Base-by-base conservation (phyloP, 2,797 vertebrate genomes). In the Chelmon rostratus region DNA sequence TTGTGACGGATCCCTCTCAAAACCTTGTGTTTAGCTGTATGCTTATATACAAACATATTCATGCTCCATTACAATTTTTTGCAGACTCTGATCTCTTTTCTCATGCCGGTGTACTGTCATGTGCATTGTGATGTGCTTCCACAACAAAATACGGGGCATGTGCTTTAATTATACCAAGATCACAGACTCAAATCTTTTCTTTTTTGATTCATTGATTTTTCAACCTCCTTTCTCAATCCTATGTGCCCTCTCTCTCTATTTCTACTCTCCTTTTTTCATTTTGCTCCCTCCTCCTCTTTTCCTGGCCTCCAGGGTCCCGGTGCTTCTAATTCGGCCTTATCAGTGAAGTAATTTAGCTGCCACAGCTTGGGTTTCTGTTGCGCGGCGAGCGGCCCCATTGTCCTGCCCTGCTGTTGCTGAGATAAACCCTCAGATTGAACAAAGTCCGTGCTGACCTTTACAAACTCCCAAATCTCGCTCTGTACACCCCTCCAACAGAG, bases 401-500 rank as follows among this genome's bases (percentile, higher is more conserved):
- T 99, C 96, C 94, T 88, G 95, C 96, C 89, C 96, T 92, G 96
- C 96, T 95, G 96, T 96, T 94, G 97, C 96, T 90, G 94, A 98
- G 97, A 98, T 98, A 99, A 99, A 98, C 97, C 97, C 96, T 97
- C 95, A 94, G 96, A 97, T 96, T 95, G 97, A 98, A 98, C 98
- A 98, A 98, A 98, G 97, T 97, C 96, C 87, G 90, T 40, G 90
- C 94, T 97, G 97, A 98, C 97, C 97, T 98, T 96, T 96, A 97
- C 97, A 98, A 96, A 98, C 97, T 96, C 93, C 89, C 93, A 95
- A 95, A 96, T 97, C 90, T 92, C 63, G 21, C 90, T 87, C 78
- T 35, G 84, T 76, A 85, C 90, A 85, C 89, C 90, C 90, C 87
- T 86, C 84, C 82, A 64, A 85, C 88, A 68, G 86, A 91, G 91